Evolutionary conservation across 37 sponge, comb jelly and placozoan species (phyloP), one percentile per base, ranked within the genome.

Genomic region (Spongilla lacustris): DNA sequence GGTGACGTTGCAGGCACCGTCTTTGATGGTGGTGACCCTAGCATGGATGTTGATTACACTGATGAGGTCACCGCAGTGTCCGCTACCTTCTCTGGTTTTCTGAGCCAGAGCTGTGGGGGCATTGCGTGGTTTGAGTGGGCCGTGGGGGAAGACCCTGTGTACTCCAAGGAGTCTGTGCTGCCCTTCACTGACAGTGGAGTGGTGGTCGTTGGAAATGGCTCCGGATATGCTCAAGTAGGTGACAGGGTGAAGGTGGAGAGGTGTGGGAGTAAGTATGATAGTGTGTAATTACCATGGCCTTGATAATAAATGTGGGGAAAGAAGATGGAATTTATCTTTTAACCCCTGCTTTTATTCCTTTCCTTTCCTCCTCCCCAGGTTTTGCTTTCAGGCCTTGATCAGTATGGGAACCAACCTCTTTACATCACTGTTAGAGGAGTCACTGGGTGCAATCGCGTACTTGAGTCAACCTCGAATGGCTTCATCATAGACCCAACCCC

Each of bases 381-480:
- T 81, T 71, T 66, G 36, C 26, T 93, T 8, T 82, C 88, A 8
- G 76, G 81, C n/a, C 77, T 94, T 28, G 31, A 2, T 27, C 25
- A 28, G 4, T 83, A 85, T 26, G 74, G 49, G 8, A 66, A 68
- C 10, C 69, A 41, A 24, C 83, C 37, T 0, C 67, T 96, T 21
- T 90, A 74, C 35, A 46, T 78, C 35, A 96, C 96, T 19, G 90
- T 95, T 0, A 50, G 92, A 75, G 92, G 90, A 0, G 81, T 82
- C 19, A 89, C 89, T 69, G 92, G 88, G 19, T 92, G 92, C 81
- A 91, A 85, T 31, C 35, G 31, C 32, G 24, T 80, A 26, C 50
- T 91, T 9, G 90, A 89, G n/a, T 83, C 92, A 8, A 82, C 89
- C 11, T 96, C 96, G 8, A 86, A 96, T 77, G 96, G 96, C 23